Evolutionary conservation across 2,888 invertebrate species (phyloP), one percentile per base, ranked within the genome.

Genomic region (Eudemis profundana): DNA sequence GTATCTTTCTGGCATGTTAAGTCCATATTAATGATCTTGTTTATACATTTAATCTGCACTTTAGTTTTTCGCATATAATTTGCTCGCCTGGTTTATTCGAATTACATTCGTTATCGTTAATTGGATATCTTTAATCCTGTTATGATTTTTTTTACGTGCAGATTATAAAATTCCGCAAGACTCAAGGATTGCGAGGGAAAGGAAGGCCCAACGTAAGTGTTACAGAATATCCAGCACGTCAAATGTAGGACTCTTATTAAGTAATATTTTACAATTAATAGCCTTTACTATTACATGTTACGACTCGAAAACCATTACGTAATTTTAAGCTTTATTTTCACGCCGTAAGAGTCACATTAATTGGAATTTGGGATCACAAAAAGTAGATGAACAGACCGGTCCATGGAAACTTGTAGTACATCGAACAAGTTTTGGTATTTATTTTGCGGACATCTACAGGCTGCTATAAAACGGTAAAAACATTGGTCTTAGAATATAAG

Each of bases 191-290:
- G 33, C 46, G 15, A 5, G 47, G 49, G 47, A 56, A 49, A 57
- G 47, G 63, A 56, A 54, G 29, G 17, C 14, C 46, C 47, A 47
- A 29, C 21, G 19, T 12, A 50, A 42, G 49, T 27, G 12, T 57
- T 56, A 19, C 56, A 49, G 47, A 51, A 63, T 27, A 33, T 42
- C 40, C 38, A 49, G 27, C 4, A 23, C 27, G 42, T 42, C 51
- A 50, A 23, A 56, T 50, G 49, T 63, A 50, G 63, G 63, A 64
- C 59, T 57, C 44, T 49, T 50, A 42, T 57, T 59, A 51, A 17
- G 61, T 65, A 61, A 68, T 60, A 56, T 53, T 60, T 66, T 60
- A 63, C 66, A 63, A 68, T 63, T 68, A 68, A 68, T 68, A 56
- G 66, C 66, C 40, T 51, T 56, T 54, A 44, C 54, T 33, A 50